Base-by-base conservation (phyloP, 2,888 invertebrate genomes). In the Leptopilina drosophilae region DNA sequence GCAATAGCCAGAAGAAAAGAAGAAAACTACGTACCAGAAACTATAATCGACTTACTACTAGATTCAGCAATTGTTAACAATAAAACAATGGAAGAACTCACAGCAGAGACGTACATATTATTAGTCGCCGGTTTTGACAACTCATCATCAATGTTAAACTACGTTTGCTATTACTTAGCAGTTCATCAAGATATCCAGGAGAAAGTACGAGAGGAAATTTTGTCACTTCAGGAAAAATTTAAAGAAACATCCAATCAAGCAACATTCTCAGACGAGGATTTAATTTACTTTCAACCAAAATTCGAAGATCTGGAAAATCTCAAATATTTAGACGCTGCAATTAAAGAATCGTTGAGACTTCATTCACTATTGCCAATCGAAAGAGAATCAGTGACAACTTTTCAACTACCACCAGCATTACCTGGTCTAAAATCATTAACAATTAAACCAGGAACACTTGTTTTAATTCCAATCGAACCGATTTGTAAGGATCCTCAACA, bases 251-350 rank as follows among this genome's bases (percentile, higher is more conserved):
- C 33, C 33, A 33, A 33, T 33, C 33, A 33, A 33, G 3, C 33
- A 33, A 33, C 33, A 33, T 33, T 33, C 33, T 33, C 33, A 33
- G 33, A 33, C 5, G 33, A 33, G 4, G 33, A 33, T 33, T 33
- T 33, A 33, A 33, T 33, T 33, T 46, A 7, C 1, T 46, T 46
- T 46, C 46, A 46, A 46, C 46, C 7, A 9, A 46, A 7, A 46
- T 5, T 46, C 1, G 46, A 46, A 7, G 46, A 46, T 46, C 7
- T 46, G 2, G 11, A 46, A 9, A 11, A 46, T 46, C 9, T 46
- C 7, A 46, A 46, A 46, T 46, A 62, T 62, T 84, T 94, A 85
- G 93, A 94, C 77, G 93, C 93, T 91, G 93, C 94, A 0, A 87
- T 93, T 1, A 80, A 86, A 80, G 90, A 91, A 77, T 79, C 87